A percentile compares a stretch with the other conserved stretches of the same genome.
Evolutionary conservation across 2,113 vertebrate species (phyloP).

Genomic region (Panthera tigris): DNA sequence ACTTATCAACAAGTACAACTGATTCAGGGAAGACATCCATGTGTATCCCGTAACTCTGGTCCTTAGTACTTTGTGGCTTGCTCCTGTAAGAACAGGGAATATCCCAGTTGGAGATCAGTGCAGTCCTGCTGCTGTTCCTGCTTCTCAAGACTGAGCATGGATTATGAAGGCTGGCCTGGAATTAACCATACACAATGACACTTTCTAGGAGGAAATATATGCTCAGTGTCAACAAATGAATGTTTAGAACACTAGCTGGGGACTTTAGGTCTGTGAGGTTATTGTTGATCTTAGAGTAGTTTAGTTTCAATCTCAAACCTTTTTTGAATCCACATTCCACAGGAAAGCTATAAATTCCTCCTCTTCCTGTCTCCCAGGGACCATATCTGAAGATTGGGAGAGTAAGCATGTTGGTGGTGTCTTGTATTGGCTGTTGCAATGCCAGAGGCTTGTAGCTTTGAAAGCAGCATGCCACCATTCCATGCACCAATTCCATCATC

Average conservation of each 20-base stretch:
- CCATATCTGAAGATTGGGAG: not conserved
- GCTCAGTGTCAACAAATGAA: not conserved
- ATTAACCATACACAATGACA: not conserved
- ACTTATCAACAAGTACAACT: not conserved
- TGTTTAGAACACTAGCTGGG: not conserved
- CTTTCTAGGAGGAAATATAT: not conserved
- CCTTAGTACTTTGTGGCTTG: not conserved
- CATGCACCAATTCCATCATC: not conserved
- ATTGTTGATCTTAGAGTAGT: not conserved
- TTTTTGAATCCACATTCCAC: not conserved
- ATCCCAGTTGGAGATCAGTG: not conserved
- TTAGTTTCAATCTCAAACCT: not conserved
- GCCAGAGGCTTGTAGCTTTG: not conserved
- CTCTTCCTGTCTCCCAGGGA: not conserved
- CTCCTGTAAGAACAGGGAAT: not conserved
- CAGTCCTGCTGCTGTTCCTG: not conserved
- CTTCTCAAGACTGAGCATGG: not conserved
- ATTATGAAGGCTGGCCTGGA: not conserved
- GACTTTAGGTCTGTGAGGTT: not conserved
- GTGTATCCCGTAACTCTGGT: not conserved
- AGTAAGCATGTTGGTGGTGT: fast-evolving
- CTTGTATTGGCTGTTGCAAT: not conserved
- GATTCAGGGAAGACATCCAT: not conserved
- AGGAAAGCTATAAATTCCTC: not conserved
- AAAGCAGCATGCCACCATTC: not conserved